Conservation (phyloP, 2,888 invertebrate species). For the Acanthosoma haemorrhoidale region DNA sequence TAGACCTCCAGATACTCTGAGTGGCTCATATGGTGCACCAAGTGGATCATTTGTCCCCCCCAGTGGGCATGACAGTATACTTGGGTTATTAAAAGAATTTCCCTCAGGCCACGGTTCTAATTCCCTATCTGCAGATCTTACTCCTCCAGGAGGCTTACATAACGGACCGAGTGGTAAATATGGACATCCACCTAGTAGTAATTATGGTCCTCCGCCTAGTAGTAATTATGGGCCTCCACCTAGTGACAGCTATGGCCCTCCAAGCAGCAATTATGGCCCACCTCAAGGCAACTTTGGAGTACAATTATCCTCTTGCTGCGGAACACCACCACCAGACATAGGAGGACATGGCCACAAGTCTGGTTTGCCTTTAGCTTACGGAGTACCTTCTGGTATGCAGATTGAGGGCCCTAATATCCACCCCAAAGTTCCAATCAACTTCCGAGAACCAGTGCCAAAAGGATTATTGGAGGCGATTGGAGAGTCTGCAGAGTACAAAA, state of each 20-base stretch:
- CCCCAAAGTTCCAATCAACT: conserved; percentile 61
- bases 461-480: conserved; percentile 63
- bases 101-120: neutral
- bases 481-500: conserved; percentile 50
- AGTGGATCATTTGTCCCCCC: conserved; percentile 33
- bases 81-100: neutral
- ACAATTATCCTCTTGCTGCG: conserved; percentile 49
- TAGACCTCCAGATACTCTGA: neutral
- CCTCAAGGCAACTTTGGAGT: conserved; percentile 59
- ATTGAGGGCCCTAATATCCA: conserved; percentile 43
- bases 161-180: conserved; percentile 50
- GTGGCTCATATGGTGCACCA: conserved; percentile 30
- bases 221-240: conserved; percentile 25
- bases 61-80: neutral
- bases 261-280: conserved; percentile 22
- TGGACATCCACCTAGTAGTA: conserved; percentile 47
- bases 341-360: conserved; percentile 19
- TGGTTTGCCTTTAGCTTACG: conserved; percentile 41
- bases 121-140: neutral
- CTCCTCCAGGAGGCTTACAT: neutral
- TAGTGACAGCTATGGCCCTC: conserved; percentile 26
- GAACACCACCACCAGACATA: conserved; percentile 44
- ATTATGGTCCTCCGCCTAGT: conserved; percentile 28
- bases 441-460: conserved; percentile 67
- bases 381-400: conserved; percentile 42